A percentile compares a stretch with the other conserved stretches of the same genome.
phyloP scores from a whole-genome alignment of 2,113 vertebrate genomes.

The Atlantisia rogersi region DNA sequence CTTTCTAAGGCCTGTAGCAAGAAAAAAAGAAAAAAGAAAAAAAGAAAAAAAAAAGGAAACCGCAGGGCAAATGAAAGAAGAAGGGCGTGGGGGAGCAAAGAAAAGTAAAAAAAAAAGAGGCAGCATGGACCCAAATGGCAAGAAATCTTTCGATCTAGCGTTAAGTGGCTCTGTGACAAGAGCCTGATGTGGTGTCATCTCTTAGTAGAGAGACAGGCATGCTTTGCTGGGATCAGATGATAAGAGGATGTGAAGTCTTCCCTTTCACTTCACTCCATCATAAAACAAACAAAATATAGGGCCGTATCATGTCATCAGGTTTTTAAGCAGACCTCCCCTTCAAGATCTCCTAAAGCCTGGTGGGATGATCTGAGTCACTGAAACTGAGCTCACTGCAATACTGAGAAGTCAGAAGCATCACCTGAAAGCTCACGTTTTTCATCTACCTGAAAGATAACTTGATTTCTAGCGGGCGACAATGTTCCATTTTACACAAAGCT shows the following conservation, averaged over 20 bases:
- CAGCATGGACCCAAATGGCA: slow-evolving; percentile 27
- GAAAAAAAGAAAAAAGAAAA: neutral
- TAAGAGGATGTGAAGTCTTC: slow-evolving; percentile 5
- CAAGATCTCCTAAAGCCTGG: slow-evolving; percentile 8
- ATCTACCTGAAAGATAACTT: slow-evolving; percentile 35
- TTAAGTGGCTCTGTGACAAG: slow-evolving; percentile 3
- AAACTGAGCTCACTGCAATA: neutral
- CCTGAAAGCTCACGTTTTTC: slow-evolving; percentile 34
- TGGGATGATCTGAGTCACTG: slow-evolving; percentile 34
- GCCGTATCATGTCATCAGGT: neutral
- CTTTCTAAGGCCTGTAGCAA: slow-evolving; percentile 52
- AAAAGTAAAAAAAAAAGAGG: neutral
- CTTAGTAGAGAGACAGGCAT: neutral
- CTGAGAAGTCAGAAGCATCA: slow-evolving; percentile 29
- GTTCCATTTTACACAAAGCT: neutral
- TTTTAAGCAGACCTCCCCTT: slow-evolving; percentile 9
- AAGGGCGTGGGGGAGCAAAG: neutral
- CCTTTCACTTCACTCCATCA: slow-evolving; percentile 45
- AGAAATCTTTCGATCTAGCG: neutral
- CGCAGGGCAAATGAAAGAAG: neutral
- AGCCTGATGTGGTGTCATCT: neutral
- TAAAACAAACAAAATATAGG: slow-evolving; percentile 42
- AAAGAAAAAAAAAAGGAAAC: neutral
- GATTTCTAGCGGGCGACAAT: neutral
- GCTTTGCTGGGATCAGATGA: neutral